Evolutionary conservation across 2,797 vertebrate genomes (phyloP).

Genomic region (Botia almorhae): DNA sequence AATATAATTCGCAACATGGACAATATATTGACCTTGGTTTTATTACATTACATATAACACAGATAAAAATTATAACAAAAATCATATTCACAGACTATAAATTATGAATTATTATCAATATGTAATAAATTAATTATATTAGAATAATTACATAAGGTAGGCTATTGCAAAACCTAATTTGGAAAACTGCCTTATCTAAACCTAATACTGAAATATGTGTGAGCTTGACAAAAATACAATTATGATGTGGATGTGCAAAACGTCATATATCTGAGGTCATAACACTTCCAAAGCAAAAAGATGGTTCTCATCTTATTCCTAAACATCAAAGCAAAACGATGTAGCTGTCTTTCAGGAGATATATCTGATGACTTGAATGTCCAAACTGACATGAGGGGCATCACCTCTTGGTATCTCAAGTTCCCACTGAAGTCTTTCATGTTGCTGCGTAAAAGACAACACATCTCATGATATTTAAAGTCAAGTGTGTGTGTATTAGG

Average conservation of each 20-base stretch:
- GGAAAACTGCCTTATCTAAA: no score
- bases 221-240: slow-evolving; percentile 3
- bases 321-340: slow-evolving; percentile 64
- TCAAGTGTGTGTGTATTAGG: slow-evolving; percentile 40
- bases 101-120: no score
- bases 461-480: slow-evolving; percentile 59
- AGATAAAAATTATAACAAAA: no score
- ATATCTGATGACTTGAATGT: slow-evolving; percentile 69
- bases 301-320: slow-evolving; percentile 17
- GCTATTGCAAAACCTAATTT: no score
- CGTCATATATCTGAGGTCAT: slow-evolving; percentile 5
- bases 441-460: slow-evolving; percentile 56
- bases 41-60: not conserved
- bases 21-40: not conserved
- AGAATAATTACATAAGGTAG: no score
- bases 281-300: slow-evolving; percentile 1
- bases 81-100: no score
- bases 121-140: no score
- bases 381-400: slow-evolving; percentile 64
- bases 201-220: not conserved
- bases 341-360: slow-evolving; percentile 60
- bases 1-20: not conserved
- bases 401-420: slow-evolving; percentile 59
- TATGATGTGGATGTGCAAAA: not conserved
- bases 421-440: slow-evolving; percentile 73